Evolutionary conservation across 2,888 invertebrate species (phyloP).

Genomic region (Mythimna albipuncta): DNA sequence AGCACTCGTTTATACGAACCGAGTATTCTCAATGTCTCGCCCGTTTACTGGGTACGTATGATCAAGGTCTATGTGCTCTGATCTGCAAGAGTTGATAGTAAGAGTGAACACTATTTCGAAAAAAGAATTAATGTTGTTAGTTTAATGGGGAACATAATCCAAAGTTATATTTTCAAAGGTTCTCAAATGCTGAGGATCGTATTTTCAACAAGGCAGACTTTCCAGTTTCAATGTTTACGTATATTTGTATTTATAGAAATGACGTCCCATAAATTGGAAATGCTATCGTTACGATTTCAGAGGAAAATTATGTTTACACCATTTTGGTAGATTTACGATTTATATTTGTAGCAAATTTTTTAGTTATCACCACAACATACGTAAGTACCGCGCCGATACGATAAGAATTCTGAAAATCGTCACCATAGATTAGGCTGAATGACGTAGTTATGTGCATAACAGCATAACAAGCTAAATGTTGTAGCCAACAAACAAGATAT

Average conservation of each 20-base stretch:
- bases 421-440: slow-evolving; percentile 65
- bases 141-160: not conserved
- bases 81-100: not conserved
- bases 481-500: slow-evolving; percentile 34
- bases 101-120: not conserved
- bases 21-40: no score
- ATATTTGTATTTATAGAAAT: slow-evolving; percentile 3
- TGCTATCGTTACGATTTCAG: slow-evolving; percentile 1
- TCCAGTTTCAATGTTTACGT: slow-evolving; percentile 5
- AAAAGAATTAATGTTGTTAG: no score
- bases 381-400: slow-evolving; percentile 62
- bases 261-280: slow-evolving; percentile 2
- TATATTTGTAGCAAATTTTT: slow-evolving; percentile 56
- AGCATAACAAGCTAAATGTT: slow-evolving; percentile 30
- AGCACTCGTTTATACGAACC: no score
- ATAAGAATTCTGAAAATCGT: slow-evolving; percentile 69
- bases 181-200: not conserved
- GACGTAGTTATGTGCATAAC: slow-evolving; percentile 61
- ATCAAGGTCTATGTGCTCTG: no score
- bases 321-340: slow-evolving; percentile 43
- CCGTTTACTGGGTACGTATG: no score
- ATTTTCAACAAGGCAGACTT: not conserved
- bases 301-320: slow-evolving; percentile 17
- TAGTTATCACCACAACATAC: slow-evolving; percentile 62
- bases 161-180: not conserved